These are phyloP conservation scores for Temnothorax longispinosus DNA, from an alignment of 1,140 invertebrate genomes.

Conservation along the genomic window DNA sequence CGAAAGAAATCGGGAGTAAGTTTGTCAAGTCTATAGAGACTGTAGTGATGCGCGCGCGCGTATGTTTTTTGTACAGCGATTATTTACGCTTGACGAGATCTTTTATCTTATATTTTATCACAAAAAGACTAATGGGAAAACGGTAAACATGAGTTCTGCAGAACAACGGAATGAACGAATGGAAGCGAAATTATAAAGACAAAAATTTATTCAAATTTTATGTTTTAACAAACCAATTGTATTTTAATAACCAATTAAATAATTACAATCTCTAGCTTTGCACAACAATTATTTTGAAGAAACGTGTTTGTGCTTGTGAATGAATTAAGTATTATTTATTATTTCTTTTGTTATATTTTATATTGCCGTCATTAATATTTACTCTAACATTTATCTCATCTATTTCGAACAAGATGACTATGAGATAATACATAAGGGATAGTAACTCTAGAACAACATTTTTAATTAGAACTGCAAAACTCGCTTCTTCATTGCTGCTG, in stretches of 20 bases:
- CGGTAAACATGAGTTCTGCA: background rate
- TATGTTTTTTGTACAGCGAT: background rate
- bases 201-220: background rate
- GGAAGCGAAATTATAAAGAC: too few relatives aligned
- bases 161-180: background rate
- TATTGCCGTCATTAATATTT: background rate
- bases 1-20: slow-evolving; percentile 33
- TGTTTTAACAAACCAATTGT: background rate
- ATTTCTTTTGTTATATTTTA: background rate
- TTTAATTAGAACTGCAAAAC: background rate
- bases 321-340: background rate
- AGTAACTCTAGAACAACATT: background rate
- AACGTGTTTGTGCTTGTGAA: background rate
- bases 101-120: background rate
- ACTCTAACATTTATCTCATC: background rate
- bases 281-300: background rate
- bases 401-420: too few relatives aligned
- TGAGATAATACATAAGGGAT: background rate
- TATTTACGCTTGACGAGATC: background rate
- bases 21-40: background rate
- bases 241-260: background rate
- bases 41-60: background rate
- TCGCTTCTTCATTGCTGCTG: background rate
- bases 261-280: background rate
- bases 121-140: background rate